Conservation (phyloP, 2,888 invertebrate species). For the Fragum sueziense region DNA sequence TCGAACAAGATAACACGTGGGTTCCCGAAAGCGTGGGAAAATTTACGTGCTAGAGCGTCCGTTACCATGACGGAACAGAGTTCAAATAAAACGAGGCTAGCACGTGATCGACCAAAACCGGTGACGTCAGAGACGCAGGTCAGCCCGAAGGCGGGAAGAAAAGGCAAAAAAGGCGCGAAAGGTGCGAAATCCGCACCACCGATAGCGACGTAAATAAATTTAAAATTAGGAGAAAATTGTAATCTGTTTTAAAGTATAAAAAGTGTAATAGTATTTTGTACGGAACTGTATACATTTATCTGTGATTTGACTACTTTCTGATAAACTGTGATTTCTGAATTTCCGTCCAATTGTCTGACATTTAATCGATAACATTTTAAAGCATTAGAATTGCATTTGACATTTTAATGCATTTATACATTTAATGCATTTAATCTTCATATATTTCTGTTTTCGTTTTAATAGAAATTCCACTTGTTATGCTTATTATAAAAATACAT, state of each 20-base stretch:
- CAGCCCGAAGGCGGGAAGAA: conserved; percentile 63
- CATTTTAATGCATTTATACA: no score
- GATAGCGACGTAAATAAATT: conserved; percentile 12
- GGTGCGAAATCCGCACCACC: conserved; percentile 55
- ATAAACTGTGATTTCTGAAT: neutral
- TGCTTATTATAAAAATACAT: no score
- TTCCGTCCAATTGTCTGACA: neutral
- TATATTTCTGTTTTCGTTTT: no score
- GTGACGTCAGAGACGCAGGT: conserved; percentile 67
- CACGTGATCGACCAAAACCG: conserved; percentile 72
- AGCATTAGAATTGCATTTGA: no score
- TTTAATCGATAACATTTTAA: no score
- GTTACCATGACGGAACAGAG: conserved; percentile 76
- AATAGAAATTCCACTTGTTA: no score
- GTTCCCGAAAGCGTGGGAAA: conserved; percentile 79
- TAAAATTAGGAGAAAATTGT: neutral
- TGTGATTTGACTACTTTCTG: neutral
- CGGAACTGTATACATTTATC: neutral
- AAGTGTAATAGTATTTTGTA: neutral
- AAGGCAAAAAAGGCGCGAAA: conserved; percentile 60
- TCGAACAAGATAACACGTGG: conserved; percentile 78
- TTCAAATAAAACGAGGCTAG: conserved; percentile 73
- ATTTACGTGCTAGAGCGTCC: conserved; percentile 70
- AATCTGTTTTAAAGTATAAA: neutral
- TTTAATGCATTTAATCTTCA: no score